These are phyloP conservation scores for Rotaria sp. DNA, from an alignment of 2,888 invertebrate species.

Conservation along the genomic window DNA sequence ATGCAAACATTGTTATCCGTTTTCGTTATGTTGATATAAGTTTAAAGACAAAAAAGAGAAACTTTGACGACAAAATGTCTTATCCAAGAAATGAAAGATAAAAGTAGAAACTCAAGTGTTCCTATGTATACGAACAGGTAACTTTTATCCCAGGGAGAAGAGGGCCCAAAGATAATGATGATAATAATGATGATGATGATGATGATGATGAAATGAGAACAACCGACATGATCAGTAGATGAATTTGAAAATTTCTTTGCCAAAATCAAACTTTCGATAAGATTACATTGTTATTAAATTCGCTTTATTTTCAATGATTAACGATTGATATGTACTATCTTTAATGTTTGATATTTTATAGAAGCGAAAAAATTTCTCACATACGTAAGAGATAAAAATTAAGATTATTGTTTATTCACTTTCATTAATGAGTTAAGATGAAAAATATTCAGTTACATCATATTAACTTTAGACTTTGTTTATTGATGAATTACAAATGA, in stretches of 20 bases:
- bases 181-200: neutral
- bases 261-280: neutral
- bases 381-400: slow-evolving; percentile 11
- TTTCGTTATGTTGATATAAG: neutral
- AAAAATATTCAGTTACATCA: neutral
- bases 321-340: slow-evolving; percentile 9
- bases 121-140: neutral
- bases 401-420: neutral
- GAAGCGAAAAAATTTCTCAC: neutral
- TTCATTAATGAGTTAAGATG: neutral
- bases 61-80: neutral
- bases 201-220: neutral
- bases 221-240: too few relatives aligned
- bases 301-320: neutral
- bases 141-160: neutral
- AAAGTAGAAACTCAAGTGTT: neutral
- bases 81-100: slow-evolving; percentile 9
- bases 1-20: slow-evolving; percentile 12
- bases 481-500: neutral
- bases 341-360: neutral
- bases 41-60: neutral
- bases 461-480: neutral
- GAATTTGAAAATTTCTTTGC: neutral
- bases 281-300: neutral
- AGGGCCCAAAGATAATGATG: neutral